Base-by-base conservation (phyloP, 2,888 invertebrate genomes). In the Lycaena phlaeas region DNA sequence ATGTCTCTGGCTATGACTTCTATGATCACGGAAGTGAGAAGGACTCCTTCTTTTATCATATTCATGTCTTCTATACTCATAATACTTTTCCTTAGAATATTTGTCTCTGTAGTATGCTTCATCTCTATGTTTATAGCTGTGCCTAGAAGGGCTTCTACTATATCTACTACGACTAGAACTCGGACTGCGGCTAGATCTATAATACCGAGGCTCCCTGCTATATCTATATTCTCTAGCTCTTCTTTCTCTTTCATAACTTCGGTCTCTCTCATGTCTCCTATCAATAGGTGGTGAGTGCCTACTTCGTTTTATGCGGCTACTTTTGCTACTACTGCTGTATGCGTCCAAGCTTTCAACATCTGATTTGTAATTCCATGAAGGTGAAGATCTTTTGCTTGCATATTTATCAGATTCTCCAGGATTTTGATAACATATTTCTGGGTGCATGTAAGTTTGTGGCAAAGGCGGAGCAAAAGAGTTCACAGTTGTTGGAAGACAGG, bases 61-160 rank as follows among this genome's bases (percentile, higher is more conserved):
- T 41, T 68, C 66, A 53, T 60, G 47, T 49, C 59, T 65, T 39
- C 58, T 68, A 26, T 57, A 44, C 22, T 74, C 73, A 61, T 64
- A 59, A 41, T 52, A 49, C 40, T 44, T 49, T 4, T 49, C 48
- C 17, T 50, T 46, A 10, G 40, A 41, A 46, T 52, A 53, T 44
- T 48, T 59, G 2, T 65, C 59, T 49, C 52, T 57, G n/a, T 54
- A 44, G 43, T 59, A 58, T 17, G 54, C 51, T 28, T 57, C 56
- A 57, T 40, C 45, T 39, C 17, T 41, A 2, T 49, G 44, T 42
- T 44, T 52, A 17, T 60, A 51, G 41, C 65, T 65, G 31, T 53
- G 47, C 18, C 60, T 54, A 14, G 64, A 58, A 18, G 64, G 64
- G 47, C 69, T 69, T 40, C 59, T 57, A 25, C 59, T 59, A 26